These are phyloP conservation scores for Benthosema pterotum DNA, from an alignment of 2,797 vertebrate species.

Conservation along the genomic window DNA sequence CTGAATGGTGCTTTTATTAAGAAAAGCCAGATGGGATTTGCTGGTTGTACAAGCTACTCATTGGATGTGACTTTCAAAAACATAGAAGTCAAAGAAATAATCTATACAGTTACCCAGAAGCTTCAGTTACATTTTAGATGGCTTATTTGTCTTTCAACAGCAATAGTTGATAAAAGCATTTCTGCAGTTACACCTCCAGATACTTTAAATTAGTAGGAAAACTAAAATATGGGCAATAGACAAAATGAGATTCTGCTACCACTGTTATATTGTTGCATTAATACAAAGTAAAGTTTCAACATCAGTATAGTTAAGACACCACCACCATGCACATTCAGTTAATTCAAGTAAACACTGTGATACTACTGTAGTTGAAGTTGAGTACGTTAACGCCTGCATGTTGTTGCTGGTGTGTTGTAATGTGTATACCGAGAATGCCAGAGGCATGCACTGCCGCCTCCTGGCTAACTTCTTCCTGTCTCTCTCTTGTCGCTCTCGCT, in stretches of 20 bases:
- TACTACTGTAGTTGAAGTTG: conserved; percentile 10
- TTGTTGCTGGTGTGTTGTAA: conserved; percentile 21
- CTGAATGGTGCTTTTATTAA: too few species aligned
- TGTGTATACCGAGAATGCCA: conserved; percentile 95
- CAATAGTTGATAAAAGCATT: too few species aligned
- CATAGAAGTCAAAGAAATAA: too few species aligned
- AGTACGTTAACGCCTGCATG: background rate
- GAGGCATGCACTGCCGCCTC: conserved; percentile 93
- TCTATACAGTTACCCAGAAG: too few species aligned
- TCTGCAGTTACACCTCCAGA: too few species aligned
- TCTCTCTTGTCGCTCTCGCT: conserved; percentile 95
- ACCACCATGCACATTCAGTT: background rate
- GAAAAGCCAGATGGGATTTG: too few species aligned
- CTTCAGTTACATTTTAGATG: too few species aligned
- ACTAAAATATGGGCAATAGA: conserved; percentile 15
- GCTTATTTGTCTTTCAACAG: too few species aligned
- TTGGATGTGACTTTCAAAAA: too few species aligned
- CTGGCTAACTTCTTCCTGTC: conserved; percentile 96
- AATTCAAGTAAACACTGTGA: conserved; percentile 7
- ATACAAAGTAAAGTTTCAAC: background rate
- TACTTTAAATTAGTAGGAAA: background rate
- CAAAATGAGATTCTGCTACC: conserved; percentile 17
- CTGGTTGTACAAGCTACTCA: too few species aligned
- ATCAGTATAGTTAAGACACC: background rate
- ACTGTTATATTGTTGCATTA: background rate